These are phyloP conservation scores for Agrenia bidenticulata DNA, from an alignment of 2,888 invertebrate genomes.

Conservation along the genomic window DNA sequence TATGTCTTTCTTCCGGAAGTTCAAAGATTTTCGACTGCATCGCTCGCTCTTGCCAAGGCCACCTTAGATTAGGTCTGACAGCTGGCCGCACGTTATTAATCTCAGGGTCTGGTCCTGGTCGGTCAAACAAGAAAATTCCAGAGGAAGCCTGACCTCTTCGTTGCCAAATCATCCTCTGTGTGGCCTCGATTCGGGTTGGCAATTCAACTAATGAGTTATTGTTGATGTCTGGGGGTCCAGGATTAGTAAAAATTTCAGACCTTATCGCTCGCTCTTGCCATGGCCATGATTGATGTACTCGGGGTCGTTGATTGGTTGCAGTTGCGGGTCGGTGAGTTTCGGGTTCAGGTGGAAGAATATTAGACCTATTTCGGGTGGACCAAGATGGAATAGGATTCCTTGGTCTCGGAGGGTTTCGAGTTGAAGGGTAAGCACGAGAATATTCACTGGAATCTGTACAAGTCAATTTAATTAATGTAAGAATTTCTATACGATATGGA, in stretches of 20 bases:
- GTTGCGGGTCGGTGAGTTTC: neutral
- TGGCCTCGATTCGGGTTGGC: neutral
- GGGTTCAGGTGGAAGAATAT: constrained; percentile 6
- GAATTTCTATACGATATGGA: no score
- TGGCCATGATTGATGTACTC: constrained; percentile 3
- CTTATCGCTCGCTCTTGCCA: constrained; percentile 11
- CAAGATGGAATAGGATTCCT: constrained; percentile 5
- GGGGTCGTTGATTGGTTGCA: neutral
- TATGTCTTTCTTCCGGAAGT: constrained; percentile 9
- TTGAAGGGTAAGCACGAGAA: neutral
- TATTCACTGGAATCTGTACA: neutral
- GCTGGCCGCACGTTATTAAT: neutral
- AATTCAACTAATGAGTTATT: neutral
- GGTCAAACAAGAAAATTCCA: neutral
- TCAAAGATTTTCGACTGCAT: constrained; percentile 4
- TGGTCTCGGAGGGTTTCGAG: neutral
- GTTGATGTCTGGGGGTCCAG: neutral
- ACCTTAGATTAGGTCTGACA: constrained; percentile 8
- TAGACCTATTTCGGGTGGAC: neutral
- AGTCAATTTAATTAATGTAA: no score
- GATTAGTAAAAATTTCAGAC: constrained; percentile 15
- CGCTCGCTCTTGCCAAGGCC: constrained; percentile 22
- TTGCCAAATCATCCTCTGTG: neutral
- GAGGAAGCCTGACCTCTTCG: neutral
- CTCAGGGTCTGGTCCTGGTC: neutral